Percentiles rank a stretch among this genome's conserved stretches.
Conservation (phyloP, 2,113 vertebrate genomes). For the Gadus chalcogrammus region DNA sequence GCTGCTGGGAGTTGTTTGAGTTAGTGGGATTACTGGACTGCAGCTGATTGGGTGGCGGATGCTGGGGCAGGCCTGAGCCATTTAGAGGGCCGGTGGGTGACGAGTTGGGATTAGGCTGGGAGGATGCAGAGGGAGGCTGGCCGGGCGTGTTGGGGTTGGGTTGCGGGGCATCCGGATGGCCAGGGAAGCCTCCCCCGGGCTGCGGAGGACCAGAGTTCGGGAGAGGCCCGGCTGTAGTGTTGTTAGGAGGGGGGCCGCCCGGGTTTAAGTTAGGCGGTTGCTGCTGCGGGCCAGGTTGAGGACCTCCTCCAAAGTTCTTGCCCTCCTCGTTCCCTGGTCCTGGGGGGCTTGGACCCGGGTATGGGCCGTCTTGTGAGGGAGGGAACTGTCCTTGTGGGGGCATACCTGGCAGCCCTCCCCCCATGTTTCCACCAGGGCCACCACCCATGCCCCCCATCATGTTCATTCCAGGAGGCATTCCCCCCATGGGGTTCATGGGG, state of each 20-base stretch:
- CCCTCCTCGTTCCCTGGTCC: conserved; percentile 75
- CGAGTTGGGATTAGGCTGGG: conserved; percentile 74
- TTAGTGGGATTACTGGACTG: conserved; percentile 70
- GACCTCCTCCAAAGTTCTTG: conserved; percentile 72
- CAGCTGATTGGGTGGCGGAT: conserved; percentile 66
- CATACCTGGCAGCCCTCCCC: conserved; percentile 78
- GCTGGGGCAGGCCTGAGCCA: conserved; percentile 72
- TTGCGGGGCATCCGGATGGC: conserved; percentile 73
- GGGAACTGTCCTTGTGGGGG: conserved; percentile 90
- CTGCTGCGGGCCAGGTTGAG: conserved; percentile 65
- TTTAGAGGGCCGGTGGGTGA: conserved; percentile 74
- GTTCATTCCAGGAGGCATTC: conserved; percentile 75
- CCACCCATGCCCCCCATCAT: conserved; percentile 75
- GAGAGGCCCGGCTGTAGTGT: conserved; percentile 73
- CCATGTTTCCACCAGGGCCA: conserved; percentile 72
- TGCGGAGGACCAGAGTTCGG: conserved; percentile 75
- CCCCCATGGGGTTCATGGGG: conserved; percentile 72
- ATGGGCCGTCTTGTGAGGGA: conserved; percentile 76
- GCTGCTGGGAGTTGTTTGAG: conserved; percentile 67
- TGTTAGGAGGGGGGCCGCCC: conserved; percentile 79
- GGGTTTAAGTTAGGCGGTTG: conserved; percentile 75
- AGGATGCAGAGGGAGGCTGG: conserved; percentile 67
- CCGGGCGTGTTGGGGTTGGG: conserved; percentile 77
- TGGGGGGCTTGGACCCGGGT: conserved; percentile 75
- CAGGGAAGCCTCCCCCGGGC: conserved; percentile 74